Evolutionary conservation across 2,797 vertebrate species (phyloP).

Genomic region (Urosaurus nigricauda): DNA sequence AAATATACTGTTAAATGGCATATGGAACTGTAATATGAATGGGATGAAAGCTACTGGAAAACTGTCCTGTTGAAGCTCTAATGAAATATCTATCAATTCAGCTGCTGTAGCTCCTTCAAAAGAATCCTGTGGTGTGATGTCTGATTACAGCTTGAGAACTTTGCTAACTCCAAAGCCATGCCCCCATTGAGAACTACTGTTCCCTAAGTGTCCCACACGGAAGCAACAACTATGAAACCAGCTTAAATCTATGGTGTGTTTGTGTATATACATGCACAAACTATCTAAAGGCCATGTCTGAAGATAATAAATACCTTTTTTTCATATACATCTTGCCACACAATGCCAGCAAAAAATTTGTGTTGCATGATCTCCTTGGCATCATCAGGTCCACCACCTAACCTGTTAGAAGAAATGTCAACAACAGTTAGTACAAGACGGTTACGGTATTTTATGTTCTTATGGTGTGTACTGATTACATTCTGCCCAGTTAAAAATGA

Average conservation of each 20-base stretch:
- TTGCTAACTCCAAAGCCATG: neutral
- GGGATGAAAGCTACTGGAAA: neutral
- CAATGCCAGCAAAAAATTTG: conserved; percentile 94
- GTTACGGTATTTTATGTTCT: neutral
- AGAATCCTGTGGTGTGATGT: neutral
- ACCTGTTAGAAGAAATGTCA: conserved; percentile 79
- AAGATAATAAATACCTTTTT: conserved; percentile 88
- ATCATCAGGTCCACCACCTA: conserved; percentile 93
- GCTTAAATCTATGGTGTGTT: neutral
- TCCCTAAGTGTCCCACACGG: too few species aligned
- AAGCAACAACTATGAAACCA: neutral
- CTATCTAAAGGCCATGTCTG: neutral
- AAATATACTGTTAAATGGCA: neutral
- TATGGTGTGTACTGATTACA: neutral
- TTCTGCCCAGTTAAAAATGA: neutral
- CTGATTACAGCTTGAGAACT: neutral
- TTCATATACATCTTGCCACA: conserved; percentile 97
- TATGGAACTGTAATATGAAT: neutral
- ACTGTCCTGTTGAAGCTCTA: neutral
- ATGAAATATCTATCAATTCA: neutral
- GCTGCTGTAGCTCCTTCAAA: neutral
- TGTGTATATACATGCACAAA: neutral
- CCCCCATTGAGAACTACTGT: neutral
- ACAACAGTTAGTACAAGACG: neutral
- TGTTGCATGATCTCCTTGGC: conserved; percentile 99